phyloP scores from a whole-genome alignment of 2,797 vertebrate species.

The Picus viridis region DNA sequence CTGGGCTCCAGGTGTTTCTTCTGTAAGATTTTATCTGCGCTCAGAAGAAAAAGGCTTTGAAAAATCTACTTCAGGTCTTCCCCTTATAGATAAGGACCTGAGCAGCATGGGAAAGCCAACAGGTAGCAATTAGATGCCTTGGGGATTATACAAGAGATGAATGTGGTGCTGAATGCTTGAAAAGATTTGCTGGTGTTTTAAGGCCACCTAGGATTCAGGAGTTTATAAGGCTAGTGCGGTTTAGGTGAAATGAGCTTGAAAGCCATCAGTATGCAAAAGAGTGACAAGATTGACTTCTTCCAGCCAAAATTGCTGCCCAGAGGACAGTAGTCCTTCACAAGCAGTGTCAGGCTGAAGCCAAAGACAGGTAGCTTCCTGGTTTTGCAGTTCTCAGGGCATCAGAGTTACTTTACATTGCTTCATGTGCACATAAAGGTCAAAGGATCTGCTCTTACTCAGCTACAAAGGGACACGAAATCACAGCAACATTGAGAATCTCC shows the following conservation, averaged over 20 bases:
- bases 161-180: background rate
- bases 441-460: background rate
- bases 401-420: background rate
- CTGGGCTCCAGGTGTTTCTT: background rate
- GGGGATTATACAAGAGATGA: background rate
- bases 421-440: background rate
- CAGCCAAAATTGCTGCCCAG: background rate
- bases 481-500: background rate
- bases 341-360: background rate
- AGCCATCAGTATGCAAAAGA: background rate
- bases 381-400: too few species aligned
- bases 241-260: background rate
- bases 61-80: conserved; percentile 1
- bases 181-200: background rate
- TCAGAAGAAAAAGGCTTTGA: conserved; percentile 32
- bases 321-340: background rate
- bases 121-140: background rate
- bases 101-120: background rate
- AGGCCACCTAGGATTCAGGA: background rate
- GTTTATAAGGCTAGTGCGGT: background rate
- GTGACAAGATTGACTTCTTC: background rate
- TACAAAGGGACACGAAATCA: background rate
- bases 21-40: background rate
- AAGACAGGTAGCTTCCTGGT: background rate
- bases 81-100: background rate